Base-by-base conservation (phyloP, 2,113 vertebrate genomes). In the Cathartes aura region DNA sequence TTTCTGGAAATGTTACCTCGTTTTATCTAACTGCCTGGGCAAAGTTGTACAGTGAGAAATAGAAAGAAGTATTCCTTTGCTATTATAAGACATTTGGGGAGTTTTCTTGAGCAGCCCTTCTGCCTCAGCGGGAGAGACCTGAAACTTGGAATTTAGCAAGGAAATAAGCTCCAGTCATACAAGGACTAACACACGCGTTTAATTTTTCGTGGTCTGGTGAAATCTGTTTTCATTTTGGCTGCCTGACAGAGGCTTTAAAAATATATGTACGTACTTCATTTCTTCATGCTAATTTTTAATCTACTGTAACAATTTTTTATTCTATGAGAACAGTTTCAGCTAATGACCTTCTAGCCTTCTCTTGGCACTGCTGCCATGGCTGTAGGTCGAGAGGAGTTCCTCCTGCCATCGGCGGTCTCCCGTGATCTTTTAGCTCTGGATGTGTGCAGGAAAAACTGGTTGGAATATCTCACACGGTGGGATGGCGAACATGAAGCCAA, bases 211-310 rank as follows among this genome's bases (percentile, higher is more conserved):
- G 96, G 96, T 97, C 95, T 96, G 71, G 34, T 95, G 95, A 97
- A 97, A 95, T 95, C 82, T 93, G 95, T 90, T 94, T 90, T 85
- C 66, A 22, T 83, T 95, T 94, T 97, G 97, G 95, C 96, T 96
- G 81, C 82, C 50, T 96, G 90, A 96, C 91, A 96, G 67, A 82
- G 48, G 45, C 66, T 96, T 94, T 80, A 91, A 96, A 96, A 90
- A 90, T 80, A 48, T 38, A 68, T 63, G 45, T 60, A 26, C 3
- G 16, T 62, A 84, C 94, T 89, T 87, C 91, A 96, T 97, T 97
- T 95, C 91, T 97, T 96, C 92, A 95, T 80, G 94, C 95, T 96
- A 97, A 96, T 97, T 96, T 97, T 96, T 97, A 92, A 97, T 96
- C 94, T 95, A 95, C 94, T 89, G 90, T 95, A 95, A 89, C 91